These are phyloP conservation scores for Sminthurides bifidus DNA, from an alignment of 1,140 invertebrate genomes.

Conservation along the genomic window DNA sequence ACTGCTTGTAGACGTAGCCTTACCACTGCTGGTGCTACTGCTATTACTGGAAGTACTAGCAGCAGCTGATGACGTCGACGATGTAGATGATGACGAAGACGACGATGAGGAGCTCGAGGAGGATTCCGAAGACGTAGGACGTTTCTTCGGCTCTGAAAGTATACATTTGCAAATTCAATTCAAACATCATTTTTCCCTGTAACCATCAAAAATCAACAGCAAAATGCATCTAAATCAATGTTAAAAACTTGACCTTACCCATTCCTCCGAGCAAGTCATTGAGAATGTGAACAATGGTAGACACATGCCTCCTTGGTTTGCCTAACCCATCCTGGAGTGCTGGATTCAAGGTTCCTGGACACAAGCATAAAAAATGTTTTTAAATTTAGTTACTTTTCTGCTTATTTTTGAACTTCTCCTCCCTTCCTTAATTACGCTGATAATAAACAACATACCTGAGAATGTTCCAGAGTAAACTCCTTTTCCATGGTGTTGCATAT, in stretches of 20 bases:
- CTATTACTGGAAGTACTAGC: too few relatives aligned
- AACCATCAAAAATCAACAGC: too few relatives aligned
- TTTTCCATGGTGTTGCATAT: slow-evolving; percentile 84
- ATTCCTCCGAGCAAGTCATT: slow-evolving; percentile 62
- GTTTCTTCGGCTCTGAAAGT: slow-evolving; percentile 1
- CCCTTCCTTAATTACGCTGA: neutral
- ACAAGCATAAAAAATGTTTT: neutral
- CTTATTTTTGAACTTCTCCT: too few relatives aligned
- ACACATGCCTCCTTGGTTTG: slow-evolving; percentile 78
- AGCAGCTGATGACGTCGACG: too few relatives aligned
- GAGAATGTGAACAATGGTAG: slow-evolving; percentile 87
- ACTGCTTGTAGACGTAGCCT: neutral
- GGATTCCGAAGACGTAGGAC: slow-evolving; percentile 1
- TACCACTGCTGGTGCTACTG: too few relatives aligned
- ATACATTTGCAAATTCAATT: neutral
- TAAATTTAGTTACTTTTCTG: too few relatives aligned
- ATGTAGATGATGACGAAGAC: too few relatives aligned
- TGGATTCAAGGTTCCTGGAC: slow-evolving; percentile 75
- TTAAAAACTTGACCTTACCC: neutral
- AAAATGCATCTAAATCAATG: too few relatives aligned
- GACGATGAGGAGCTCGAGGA: neutral
- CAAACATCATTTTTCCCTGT: too few relatives aligned
- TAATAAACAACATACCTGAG: slow-evolving; percentile 36
- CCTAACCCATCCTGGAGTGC: slow-evolving; percentile 83
- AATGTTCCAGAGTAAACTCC: slow-evolving; percentile 53